phyloP scores from a whole-genome alignment of 2,113 vertebrate species.

The Heptranchias perlo region DNA sequence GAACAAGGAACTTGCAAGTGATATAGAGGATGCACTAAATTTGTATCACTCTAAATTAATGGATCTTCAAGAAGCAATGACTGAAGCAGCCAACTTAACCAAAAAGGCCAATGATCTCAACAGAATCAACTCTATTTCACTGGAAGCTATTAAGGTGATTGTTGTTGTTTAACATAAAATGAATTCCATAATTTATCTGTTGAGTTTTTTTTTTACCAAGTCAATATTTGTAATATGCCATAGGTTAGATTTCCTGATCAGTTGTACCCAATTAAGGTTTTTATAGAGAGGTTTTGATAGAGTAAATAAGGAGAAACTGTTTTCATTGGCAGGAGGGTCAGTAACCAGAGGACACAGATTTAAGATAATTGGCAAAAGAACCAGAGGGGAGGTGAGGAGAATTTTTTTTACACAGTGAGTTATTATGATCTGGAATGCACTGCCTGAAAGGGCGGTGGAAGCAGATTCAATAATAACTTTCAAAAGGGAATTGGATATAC shows the following conservation, averaged over 20 bases:
- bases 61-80: constrained; percentile 66
- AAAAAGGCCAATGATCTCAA: constrained; percentile 73
- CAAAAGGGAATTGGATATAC: not conserved
- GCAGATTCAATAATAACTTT: no score
- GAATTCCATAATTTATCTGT: not conserved
- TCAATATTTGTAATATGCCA: not conserved
- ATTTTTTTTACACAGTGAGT: not conserved
- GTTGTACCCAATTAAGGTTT: not conserved
- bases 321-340: not conserved
- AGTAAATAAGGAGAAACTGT: not conserved
- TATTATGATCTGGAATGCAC: no score
- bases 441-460: no score
- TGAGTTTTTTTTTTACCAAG: not conserved
- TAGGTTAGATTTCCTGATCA: not conserved
- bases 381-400: not conserved
- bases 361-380: not conserved
- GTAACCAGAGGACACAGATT: not conserved
- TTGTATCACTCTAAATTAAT: constrained; percentile 69
- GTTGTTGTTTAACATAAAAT: not conserved
- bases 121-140: constrained; percentile 58
- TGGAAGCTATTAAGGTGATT: constrained; percentile 72
- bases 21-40: constrained; percentile 60
- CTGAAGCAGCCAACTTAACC: constrained; percentile 57
- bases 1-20: constrained; percentile 61
- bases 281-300: not conserved